Conservation (phyloP, 2,113 vertebrate species). For the Marmota flaviventris region DNA sequence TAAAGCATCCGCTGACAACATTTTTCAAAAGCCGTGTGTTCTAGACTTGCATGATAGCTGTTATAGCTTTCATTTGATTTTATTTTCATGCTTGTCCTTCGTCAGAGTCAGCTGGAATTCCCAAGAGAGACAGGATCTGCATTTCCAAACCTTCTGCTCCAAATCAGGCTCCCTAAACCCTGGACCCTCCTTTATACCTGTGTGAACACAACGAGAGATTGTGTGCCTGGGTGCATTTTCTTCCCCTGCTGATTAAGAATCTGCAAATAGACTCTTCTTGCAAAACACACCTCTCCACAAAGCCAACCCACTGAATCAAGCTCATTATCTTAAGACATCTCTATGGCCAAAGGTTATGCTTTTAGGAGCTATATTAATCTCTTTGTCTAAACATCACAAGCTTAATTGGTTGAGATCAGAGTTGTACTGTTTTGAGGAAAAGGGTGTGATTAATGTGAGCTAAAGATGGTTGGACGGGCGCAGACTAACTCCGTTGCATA, state of each 20-base stretch:
- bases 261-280: slow-evolving; percentile 82
- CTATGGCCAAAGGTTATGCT: slow-evolving; percentile 83
- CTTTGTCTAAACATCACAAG: slow-evolving; percentile 86
- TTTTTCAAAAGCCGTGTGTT: background rate
- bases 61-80: background rate
- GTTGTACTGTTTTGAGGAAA: slow-evolving; percentile 85
- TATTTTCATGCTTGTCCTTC: background rate
- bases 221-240: slow-evolving; percentile 55
- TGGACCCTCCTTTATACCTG: background rate
- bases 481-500: slow-evolving; percentile 73
- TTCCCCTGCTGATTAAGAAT: slow-evolving; percentile 69
- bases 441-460: slow-evolving; percentile 86
- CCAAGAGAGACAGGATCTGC: background rate
- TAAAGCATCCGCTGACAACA: rapidly evolving
- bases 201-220: background rate
- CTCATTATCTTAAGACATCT: slow-evolving; percentile 85
- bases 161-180: background rate
- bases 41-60: background rate
- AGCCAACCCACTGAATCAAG: slow-evolving; percentile 82
- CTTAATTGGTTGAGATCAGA: slow-evolving; percentile 87
- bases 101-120: slow-evolving; percentile 58
- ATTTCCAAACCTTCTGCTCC: slow-evolving; percentile 8
- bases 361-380: slow-evolving; percentile 86
- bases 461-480: slow-evolving; percentile 79
- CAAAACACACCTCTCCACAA: slow-evolving; percentile 83